Percentiles rank a stretch among this genome's conserved stretches.
phyloP scores from a whole-genome alignment of 2,888 invertebrate genomes.

The Spisula solida region DNA sequence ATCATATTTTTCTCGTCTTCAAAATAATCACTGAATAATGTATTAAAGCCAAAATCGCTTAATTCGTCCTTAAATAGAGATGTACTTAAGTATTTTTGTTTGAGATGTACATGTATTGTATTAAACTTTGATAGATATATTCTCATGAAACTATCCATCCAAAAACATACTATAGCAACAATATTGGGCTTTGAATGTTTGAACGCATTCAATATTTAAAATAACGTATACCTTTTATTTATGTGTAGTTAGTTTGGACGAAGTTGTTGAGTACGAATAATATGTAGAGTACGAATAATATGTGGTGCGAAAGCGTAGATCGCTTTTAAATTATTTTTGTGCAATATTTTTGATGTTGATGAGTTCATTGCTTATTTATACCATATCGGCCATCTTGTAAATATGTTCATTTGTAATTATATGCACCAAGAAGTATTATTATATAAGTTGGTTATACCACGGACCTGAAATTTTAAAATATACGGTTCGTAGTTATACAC shows the following conservation, averaged over 20 bases:
- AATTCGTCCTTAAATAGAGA: background rate
- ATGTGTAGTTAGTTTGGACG: background rate
- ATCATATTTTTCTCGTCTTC: background rate
- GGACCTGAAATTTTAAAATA: too few relatives aligned
- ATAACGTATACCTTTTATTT: background rate
- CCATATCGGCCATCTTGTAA: constrained; percentile 20
- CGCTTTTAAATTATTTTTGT: constrained; percentile 32
- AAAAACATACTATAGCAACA: background rate
- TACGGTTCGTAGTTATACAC: background rate
- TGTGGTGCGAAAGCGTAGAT: constrained; percentile 30
- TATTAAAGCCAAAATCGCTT: background rate
- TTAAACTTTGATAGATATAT: background rate
- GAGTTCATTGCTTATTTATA: constrained; percentile 17
- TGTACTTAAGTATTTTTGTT: background rate
- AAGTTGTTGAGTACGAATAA: background rate
- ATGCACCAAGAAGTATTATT: background rate
- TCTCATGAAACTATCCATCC: background rate
- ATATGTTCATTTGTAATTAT: constrained; percentile 3
- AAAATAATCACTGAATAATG: too few relatives aligned
- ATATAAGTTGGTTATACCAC: background rate
- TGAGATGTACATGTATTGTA: background rate
- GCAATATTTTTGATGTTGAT: constrained; percentile 34
- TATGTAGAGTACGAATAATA: constrained; percentile 12
- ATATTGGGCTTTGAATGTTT: background rate
- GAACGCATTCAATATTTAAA: background rate